phyloP scores from a whole-genome alignment of 2,888 invertebrate species.

The Bellardia pandia region DNA sequence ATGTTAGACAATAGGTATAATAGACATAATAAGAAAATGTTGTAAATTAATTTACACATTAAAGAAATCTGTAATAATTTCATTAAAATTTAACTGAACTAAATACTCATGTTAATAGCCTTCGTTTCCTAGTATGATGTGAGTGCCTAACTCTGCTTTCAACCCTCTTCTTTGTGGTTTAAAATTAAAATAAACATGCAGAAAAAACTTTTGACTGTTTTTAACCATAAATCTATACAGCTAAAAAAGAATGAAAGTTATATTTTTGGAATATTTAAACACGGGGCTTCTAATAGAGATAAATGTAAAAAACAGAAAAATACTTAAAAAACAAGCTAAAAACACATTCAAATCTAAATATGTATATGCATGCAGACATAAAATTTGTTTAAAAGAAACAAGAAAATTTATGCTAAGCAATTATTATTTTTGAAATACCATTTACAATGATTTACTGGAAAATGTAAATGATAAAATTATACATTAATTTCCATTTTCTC shows the following conservation, averaged over 20 bases:
- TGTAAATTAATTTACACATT: no score
- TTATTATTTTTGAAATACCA: slow-evolving; percentile 79
- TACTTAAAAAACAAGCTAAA: background rate
- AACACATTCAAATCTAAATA: background rate
- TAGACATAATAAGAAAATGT: no score
- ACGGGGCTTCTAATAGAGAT: slow-evolving; percentile 32
- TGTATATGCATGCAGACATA: background rate
- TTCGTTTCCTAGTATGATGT: no score
- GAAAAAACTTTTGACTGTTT: slow-evolving; percentile 74
- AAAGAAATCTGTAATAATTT: no score
- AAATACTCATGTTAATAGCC: no score
- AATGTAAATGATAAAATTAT: slow-evolving; percentile 58
- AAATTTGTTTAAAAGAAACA: background rate
- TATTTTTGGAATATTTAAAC: slow-evolving; percentile 9
- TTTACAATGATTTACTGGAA: slow-evolving; percentile 79
- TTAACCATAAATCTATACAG: slow-evolving; percentile 75
- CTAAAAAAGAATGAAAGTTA: slow-evolving; percentile 35
- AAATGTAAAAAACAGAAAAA: slow-evolving; percentile 9
- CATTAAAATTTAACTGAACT: no score
- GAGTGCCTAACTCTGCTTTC: no score
- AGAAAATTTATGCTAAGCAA: slow-evolving; percentile 79
- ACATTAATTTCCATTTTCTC: background rate
- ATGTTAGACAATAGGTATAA: no score
- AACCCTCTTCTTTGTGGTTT: background rate
- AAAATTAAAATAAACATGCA: background rate